A percentile compares a stretch with the other conserved stretches of the same genome.
Conservation (phyloP, 2,113 vertebrate species). For the Lucifuga dentata region DNA sequence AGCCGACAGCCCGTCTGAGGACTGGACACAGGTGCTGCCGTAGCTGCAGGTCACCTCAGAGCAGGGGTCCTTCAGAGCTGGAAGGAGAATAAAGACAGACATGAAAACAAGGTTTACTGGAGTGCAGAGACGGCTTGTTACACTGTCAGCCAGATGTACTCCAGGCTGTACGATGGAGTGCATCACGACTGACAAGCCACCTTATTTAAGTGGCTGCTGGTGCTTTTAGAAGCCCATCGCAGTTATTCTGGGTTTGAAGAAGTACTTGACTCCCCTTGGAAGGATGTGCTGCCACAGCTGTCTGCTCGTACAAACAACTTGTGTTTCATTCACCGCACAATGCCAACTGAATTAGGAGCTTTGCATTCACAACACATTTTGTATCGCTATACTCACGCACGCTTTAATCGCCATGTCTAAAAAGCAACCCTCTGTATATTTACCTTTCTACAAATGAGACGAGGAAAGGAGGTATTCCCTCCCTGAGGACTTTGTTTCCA, state of each 20-base stretch:
- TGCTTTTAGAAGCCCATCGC: slow-evolving; percentile 43
- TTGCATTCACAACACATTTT: slow-evolving; percentile 64
- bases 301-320: slow-evolving; percentile 70
- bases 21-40: slow-evolving; percentile 92
- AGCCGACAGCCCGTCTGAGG: slow-evolving; percentile 86
- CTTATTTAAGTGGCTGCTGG: slow-evolving; percentile 50
- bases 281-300: slow-evolving; percentile 63
- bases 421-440: slow-evolving; percentile 69
- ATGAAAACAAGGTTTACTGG: slow-evolving; percentile 29
- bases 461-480: slow-evolving; percentile 1
- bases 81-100: not conserved
- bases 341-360: slow-evolving; percentile 60
- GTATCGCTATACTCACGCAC: slow-evolving; percentile 56
- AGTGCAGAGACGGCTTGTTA: slow-evolving; percentile 16
- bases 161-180: slow-evolving; percentile 39
- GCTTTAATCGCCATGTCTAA: slow-evolving; percentile 52
- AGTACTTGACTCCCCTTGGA: slow-evolving; percentile 62
- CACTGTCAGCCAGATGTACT: slow-evolving; percentile 25
- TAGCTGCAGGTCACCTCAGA: slow-evolving; percentile 90
- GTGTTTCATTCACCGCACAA: slow-evolving; percentile 54
- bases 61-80: slow-evolving; percentile 94
- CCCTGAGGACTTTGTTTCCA: slow-evolving; percentile 49
- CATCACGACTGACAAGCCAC: slow-evolving; percentile 47
- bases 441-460: slow-evolving; percentile 69
- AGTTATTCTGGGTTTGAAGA: slow-evolving; percentile 64